Evolutionary conservation across 2,113 vertebrate species (phyloP).

Genomic region (Paralichthys olivaceus): DNA sequence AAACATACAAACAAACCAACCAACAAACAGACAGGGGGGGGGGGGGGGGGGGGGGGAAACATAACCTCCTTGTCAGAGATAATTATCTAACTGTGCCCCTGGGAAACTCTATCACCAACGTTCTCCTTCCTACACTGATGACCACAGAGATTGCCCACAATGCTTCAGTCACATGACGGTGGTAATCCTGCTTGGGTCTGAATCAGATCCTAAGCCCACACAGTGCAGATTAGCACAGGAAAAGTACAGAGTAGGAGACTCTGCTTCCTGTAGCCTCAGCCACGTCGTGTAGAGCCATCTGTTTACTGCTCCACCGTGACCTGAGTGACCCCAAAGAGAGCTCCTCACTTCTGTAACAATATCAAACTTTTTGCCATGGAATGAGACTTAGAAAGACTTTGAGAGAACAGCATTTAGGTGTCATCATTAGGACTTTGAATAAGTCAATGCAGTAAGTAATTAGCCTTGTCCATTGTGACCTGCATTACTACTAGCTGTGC

Average conservation of each 20-base stretch:
- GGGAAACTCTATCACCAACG: background rate
- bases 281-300: conserved; percentile 48
- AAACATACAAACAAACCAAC: too few relatives aligned
- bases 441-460: too few relatives aligned
- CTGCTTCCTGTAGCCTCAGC: conserved; percentile 49
- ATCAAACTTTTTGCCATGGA: background rate
- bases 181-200: conserved; percentile 77
- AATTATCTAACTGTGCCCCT: background rate
- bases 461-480: too few relatives aligned
- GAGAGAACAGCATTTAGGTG: background rate
- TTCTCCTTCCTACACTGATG: conserved; percentile 37
- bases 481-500: too few relatives aligned
- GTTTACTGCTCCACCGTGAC: conserved; percentile 41
- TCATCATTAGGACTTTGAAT: too few relatives aligned
- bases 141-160: conserved; percentile 68
- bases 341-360: background rate
- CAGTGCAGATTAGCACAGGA: conserved; percentile 77
- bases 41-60: too few relatives aligned
- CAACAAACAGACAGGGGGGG: too few relatives aligned
- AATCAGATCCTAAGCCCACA: conserved; percentile 74
- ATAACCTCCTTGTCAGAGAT: too few relatives aligned
- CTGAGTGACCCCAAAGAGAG: conserved; percentile 27
- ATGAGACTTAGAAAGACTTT: background rate
- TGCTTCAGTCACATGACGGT: conserved; percentile 69
- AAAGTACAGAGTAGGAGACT: conserved; percentile 72